A percentile compares a stretch with the other conserved stretches of the same genome.
These are phyloP conservation scores for Clarias laeviceps DNA, from an alignment of 2,797 vertebrate genomes.

Conservation along the genomic window DNA sequence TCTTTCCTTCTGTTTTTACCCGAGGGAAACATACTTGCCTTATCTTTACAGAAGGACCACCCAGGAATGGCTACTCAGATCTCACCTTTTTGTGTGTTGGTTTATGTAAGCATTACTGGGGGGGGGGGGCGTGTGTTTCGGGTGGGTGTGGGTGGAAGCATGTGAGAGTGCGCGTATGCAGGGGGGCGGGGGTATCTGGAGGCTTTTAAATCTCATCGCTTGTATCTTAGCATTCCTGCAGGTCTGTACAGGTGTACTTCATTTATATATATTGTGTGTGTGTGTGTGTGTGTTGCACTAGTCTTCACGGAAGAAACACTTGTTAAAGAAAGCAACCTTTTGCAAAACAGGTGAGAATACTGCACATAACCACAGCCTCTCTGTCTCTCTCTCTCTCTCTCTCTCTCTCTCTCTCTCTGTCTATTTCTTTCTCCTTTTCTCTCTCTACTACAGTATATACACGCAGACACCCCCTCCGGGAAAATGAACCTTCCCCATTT, in stretches of 20 bases:
- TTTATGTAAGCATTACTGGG: slow-evolving; percentile 53
- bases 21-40: slow-evolving; percentile 75
- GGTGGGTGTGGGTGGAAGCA: slow-evolving; percentile 36
- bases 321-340: slow-evolving; percentile 62
- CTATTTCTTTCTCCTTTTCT: not conserved
- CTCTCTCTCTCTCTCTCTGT: not conserved
- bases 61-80: slow-evolving; percentile 76
- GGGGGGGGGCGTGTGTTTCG: slow-evolving; percentile 51
- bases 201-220: slow-evolving; percentile 64
- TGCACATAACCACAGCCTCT: slow-evolving; percentile 31
- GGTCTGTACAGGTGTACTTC: slow-evolving; percentile 70
- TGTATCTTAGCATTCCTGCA: slow-evolving; percentile 74
- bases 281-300: slow-evolving; percentile 22
- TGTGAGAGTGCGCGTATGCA: slow-evolving; percentile 29
- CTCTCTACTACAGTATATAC: not conserved
- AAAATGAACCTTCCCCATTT: slow-evolving; percentile 63
- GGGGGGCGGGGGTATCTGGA: slow-evolving; percentile 34
- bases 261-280: not conserved
- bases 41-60: slow-evolving; percentile 80
- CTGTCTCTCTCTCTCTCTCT: slow-evolving; percentile 6
- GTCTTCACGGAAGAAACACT: slow-evolving; percentile 55
- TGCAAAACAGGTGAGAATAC: slow-evolving; percentile 56
- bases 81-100: slow-evolving; percentile 49
- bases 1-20: slow-evolving; percentile 70
- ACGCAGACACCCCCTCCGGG: slow-evolving; percentile 37